Conservation (phyloP, 1,140 invertebrate species). For the Trichoplusia ni region DNA sequence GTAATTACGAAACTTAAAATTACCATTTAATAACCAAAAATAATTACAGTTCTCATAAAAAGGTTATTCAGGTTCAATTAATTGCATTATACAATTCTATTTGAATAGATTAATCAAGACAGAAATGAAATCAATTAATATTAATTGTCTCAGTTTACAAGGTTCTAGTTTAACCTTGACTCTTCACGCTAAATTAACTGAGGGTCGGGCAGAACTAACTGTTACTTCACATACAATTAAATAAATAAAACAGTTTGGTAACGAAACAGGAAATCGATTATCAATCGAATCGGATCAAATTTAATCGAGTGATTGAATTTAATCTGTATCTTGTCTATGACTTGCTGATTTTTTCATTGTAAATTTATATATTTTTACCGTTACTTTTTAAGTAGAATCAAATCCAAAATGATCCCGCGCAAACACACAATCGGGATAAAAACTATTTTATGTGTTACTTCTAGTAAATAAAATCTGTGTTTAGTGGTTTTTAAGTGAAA, state of each 20-base stretch:
- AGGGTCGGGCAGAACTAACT: conserved; percentile 25
- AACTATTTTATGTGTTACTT: too few species aligned
- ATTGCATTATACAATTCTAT: conserved; percentile 4
- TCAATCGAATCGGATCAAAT: conserved; percentile 14
- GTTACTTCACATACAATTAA: background rate
- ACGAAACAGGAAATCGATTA: conserved; percentile 22
- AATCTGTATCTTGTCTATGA: background rate
- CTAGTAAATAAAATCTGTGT: too few species aligned
- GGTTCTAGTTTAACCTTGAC: conserved; percentile 23
- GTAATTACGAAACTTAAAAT: background rate
- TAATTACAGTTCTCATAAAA: background rate
- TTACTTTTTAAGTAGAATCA: too few species aligned
- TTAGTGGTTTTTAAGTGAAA: too few species aligned
- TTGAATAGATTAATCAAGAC: conserved; percentile 15
- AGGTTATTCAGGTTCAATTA: background rate
- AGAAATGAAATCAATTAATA: conserved; percentile 16
- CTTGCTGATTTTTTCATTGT: too few species aligned
- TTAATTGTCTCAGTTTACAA: conserved; percentile 23
- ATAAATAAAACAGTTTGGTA: background rate
- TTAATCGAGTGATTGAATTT: background rate
- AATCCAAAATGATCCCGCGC: too few species aligned
- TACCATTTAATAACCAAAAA: background rate
- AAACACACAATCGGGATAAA: too few species aligned
- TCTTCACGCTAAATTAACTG: conserved; percentile 23
- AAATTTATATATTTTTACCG: too few species aligned